These are phyloP conservation scores for Lasioglossum leucozonium DNA, from an alignment of 2,888 invertebrate genomes.

Conservation along the genomic window DNA sequence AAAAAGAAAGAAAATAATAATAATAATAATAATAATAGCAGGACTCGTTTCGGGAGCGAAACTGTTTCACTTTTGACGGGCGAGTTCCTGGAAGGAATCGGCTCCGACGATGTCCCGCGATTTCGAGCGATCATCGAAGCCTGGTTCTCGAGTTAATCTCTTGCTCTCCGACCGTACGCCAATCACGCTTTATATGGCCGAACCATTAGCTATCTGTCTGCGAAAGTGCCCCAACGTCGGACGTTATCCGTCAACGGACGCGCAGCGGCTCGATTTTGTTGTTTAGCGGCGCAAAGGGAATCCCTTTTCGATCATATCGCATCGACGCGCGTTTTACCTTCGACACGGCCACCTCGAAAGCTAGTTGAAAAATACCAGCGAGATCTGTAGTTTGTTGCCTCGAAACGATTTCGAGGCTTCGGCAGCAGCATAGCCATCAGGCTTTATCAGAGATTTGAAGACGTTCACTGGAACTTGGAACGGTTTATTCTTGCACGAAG, in stretches of 20 bases:
- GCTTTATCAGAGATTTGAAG: constrained; percentile 11
- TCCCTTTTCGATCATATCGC: constrained; percentile 14
- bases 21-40: too few relatives aligned
- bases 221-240: constrained; percentile 65
- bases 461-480: constrained; percentile 5
- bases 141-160: constrained; percentile 55
- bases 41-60: background rate
- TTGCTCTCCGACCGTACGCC: constrained; percentile 69
- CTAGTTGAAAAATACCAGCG: too few relatives aligned
- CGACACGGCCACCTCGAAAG: background rate
- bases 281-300: constrained; percentile 35
- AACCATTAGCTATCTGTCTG: constrained; percentile 65
- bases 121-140: constrained; percentile 44
- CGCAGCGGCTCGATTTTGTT: constrained; percentile 37
- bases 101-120: constrained; percentile 18
- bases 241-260: constrained; percentile 72
- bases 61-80: background rate
- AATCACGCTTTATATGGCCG: constrained; percentile 66
- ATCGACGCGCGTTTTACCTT: background rate
- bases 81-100: constrained; percentile 12
- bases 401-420: background rate
- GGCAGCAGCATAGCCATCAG: background rate
- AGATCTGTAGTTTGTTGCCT: background rate
- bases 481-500: constrained; percentile 13
- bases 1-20: background rate